Conservation (phyloP, 2,113 vertebrate species). For the Arvicanthis niloticus region DNA sequence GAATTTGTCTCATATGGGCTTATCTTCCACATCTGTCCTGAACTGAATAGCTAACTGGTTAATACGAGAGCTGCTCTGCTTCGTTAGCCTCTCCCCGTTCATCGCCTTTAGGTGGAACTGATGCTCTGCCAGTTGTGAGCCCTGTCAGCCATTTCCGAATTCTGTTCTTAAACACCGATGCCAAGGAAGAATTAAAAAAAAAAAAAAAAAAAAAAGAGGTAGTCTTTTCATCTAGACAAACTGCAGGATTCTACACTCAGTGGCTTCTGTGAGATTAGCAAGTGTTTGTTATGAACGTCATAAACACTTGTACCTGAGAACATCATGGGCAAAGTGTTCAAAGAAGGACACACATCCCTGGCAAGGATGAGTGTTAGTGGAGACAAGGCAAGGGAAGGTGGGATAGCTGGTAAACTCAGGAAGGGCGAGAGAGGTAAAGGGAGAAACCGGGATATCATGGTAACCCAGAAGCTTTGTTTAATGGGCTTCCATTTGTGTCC, state of each 20-base stretch:
- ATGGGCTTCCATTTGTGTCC: background rate
- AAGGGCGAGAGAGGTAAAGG: background rate
- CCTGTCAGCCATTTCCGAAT: conserved; percentile 77
- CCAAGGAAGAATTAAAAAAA: conserved; percentile 19
- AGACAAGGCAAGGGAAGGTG: background rate
- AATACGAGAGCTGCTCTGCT: conserved; percentile 84
- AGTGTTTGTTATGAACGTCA: background rate
- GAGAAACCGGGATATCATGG: background rate
- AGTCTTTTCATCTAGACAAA: conserved; percentile 16
- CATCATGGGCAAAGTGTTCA: background rate
- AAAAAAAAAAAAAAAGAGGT: conserved; percentile 12
- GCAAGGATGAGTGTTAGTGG: background rate
- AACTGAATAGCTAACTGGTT: conserved; percentile 85
- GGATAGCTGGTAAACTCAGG: too few species aligned
- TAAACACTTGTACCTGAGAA: background rate
- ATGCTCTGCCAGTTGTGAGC: conserved; percentile 82
- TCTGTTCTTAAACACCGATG: conserved; percentile 61
- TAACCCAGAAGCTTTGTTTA: background rate
- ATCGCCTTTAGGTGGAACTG: conserved; percentile 86
- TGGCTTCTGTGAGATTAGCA: conserved; percentile 42
- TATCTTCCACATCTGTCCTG: conserved; percentile 85
- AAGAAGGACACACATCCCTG: background rate
- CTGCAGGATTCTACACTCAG: background rate
- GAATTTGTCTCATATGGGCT: conserved; percentile 83
- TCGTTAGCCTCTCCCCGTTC: conserved; percentile 86